Base-by-base conservation (phyloP, 2,797 vertebrate species). In the Enteromius mattozi region DNA sequence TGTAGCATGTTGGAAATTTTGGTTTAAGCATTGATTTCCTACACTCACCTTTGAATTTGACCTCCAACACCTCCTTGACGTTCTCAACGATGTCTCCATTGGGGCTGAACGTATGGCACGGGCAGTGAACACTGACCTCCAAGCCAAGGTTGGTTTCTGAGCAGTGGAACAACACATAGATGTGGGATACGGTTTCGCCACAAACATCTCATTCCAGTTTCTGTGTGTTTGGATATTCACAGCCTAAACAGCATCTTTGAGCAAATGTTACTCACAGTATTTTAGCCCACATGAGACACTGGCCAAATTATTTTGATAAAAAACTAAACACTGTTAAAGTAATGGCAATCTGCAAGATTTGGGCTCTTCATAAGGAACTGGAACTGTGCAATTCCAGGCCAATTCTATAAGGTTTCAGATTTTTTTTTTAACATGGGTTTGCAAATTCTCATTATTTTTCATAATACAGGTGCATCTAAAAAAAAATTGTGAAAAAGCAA, bases 41-140 rank as follows among this genome's bases (percentile, higher is more conserved):
- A 42, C n/a, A 14, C 90, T 96, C 92, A 99, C 98, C 97, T 97
- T 97, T 97, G 93, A 99, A 99, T 90, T 96, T 99, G 93, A 98
- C 97, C 90, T 99, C 97, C 81, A 99, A 94, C 87, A 98, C 96
- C 91, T 99, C 97, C 0, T 97, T 95, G 90, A 96, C 89, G 42
- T 97, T 97, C 92, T 99, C 97, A 45, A 96, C 93, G 70, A 99
- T 98, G 90, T 98, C 96, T 6, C 98, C 97, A 0, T 99, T 99
- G 59, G 97, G 94, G 86, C 95, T 96, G 92, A 99, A 97, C 84
- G 97, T 98, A 93, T 98, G 96, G 89, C 98, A 99, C 56, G 98
- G 98, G 89, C 98, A 99, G 65, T 99, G 98, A 82, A 99, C 97
- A 47, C 97, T 99, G 89, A 99, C 97, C 93, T 99, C 97, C 94